phyloP scores from a whole-genome alignment of 2,797 vertebrate species.

The Lindbergichthys nudifrons region DNA sequence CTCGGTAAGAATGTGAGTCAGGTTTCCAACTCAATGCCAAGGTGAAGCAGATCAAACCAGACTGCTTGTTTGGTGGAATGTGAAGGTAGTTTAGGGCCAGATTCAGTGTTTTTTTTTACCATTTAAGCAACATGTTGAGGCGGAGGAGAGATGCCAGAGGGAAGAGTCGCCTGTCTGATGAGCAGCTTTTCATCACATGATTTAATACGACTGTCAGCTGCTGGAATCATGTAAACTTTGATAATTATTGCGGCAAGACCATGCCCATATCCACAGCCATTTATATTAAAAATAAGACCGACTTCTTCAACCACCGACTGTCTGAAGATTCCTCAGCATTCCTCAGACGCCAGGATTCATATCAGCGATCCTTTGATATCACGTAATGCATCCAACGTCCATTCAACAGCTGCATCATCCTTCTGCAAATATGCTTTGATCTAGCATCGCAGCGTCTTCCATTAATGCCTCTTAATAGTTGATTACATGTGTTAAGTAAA shows the following conservation, averaged over 20 bases:
- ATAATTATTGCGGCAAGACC: conserved; percentile 49
- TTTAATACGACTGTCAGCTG: conserved; percentile 51
- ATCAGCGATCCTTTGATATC: conserved; percentile 10
- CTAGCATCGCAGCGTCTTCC: conserved; percentile 25
- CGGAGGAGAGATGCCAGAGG: conserved; percentile 37
- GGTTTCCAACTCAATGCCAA: conserved; percentile 59
- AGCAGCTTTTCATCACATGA: conserved; percentile 55
- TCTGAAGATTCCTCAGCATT: conserved; percentile 33
- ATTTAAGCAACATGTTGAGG: conserved; percentile 54
- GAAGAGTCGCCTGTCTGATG: conserved; percentile 44
- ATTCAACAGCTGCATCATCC: conserved; percentile 23
- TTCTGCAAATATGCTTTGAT: conserved; percentile 31
- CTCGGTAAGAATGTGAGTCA: conserved; percentile 54
- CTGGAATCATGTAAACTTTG: conserved; percentile 46
- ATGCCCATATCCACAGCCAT: conserved; percentile 28
- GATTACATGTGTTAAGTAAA: conserved; percentile 20
- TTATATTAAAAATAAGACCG: conserved; percentile 21
- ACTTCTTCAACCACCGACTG: conserved; percentile 7
- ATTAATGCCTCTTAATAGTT: conserved; percentile 16
- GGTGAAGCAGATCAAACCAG: conserved; percentile 59
- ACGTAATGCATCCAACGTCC: neutral
- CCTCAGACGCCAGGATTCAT: conserved; percentile 27
- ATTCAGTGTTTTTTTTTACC: conserved; percentile 30
- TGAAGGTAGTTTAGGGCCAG: conserved; percentile 50
- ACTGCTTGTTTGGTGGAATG: conserved; percentile 56